Conservation (phyloP, 1,140 invertebrate species). For the Myzus persicae region DNA sequence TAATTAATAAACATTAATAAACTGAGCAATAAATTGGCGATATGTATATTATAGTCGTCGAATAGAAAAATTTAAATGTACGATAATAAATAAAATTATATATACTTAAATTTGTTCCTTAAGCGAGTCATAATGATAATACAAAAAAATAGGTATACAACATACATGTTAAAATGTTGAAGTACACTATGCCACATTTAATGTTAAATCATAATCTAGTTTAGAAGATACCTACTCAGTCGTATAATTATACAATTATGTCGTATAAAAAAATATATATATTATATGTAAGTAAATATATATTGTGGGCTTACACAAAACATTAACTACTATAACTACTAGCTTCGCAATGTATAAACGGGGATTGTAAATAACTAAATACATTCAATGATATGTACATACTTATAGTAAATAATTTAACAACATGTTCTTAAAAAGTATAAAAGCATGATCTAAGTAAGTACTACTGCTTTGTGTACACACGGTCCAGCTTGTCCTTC, state of each 20-base stretch:
- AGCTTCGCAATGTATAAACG: background rate
- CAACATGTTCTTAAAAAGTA: conserved; percentile 12
- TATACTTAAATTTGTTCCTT: background rate
- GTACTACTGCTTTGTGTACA: conserved; percentile 76
- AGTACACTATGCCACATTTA: background rate
- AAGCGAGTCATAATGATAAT: too few relatives aligned
- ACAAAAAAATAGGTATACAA: background rate
- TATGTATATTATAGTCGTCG: background rate
- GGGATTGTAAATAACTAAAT: background rate
- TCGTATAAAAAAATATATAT: background rate
- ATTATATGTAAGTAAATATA: too few relatives aligned
- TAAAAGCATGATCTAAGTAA: conserved; percentile 66
- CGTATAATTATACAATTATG: background rate
- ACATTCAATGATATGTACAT: background rate
- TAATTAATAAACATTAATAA: background rate
- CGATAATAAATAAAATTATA: background rate
- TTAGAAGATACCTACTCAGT: background rate
- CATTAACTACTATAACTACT: background rate
- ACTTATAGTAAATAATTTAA: background rate
- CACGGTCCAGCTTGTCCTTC: conserved; percentile 72
- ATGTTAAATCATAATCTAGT: conserved; percentile 1
- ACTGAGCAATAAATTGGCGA: background rate
- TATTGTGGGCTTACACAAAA: background rate
- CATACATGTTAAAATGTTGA: background rate
- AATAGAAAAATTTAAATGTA: background rate